Evolutionary conservation across 2,888 invertebrate genomes (phyloP).

Genomic region (Thalpophila matura): DNA sequence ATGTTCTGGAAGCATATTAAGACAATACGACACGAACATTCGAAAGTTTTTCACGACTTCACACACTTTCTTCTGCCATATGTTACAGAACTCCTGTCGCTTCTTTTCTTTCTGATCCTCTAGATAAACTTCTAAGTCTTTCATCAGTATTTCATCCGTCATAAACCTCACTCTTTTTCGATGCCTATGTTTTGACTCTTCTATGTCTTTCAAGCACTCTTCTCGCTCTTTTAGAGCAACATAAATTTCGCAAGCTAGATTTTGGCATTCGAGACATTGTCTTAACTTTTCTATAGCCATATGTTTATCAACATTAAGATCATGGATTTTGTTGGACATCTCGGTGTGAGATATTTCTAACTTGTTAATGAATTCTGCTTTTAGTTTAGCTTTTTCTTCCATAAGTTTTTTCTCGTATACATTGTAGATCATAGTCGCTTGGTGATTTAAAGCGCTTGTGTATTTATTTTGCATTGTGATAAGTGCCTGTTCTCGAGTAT

Average conservation of each 20-base stretch:
- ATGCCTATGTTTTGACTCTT: slow-evolving; percentile 71
- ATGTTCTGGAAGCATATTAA: slow-evolving; percentile 81
- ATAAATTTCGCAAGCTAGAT: slow-evolving; percentile 85
- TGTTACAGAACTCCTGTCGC: slow-evolving; percentile 69
- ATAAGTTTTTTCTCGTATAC: slow-evolving; percentile 72
- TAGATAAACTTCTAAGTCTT: slow-evolving; percentile 76
- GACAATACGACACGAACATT: slow-evolving; percentile 79
- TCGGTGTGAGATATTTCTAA: slow-evolving; percentile 67
- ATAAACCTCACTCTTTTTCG: slow-evolving; percentile 75
- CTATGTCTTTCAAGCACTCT: slow-evolving; percentile 74
- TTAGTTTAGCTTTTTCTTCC: slow-evolving; percentile 72
- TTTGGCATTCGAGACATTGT: slow-evolving; percentile 79
- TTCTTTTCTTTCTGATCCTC: slow-evolving; percentile 74
- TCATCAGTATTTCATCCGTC: slow-evolving; percentile 69
- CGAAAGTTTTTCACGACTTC: slow-evolving; percentile 84
- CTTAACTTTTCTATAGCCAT: slow-evolving; percentile 79
- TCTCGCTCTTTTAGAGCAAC: slow-evolving; percentile 85
- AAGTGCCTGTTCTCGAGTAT: slow-evolving; percentile 67
- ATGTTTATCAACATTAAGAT: slow-evolving; percentile 82
- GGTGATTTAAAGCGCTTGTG: slow-evolving; percentile 70
- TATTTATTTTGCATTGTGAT: slow-evolving; percentile 75
- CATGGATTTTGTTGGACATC: slow-evolving; percentile 73
- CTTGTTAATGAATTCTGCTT: slow-evolving; percentile 72
- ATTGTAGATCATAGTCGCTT: slow-evolving; percentile 78
- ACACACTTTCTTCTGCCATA: slow-evolving; percentile 84